These are phyloP conservation scores for Staurois parvus DNA, from an alignment of 2,797 vertebrate species.

Conservation along the genomic window DNA sequence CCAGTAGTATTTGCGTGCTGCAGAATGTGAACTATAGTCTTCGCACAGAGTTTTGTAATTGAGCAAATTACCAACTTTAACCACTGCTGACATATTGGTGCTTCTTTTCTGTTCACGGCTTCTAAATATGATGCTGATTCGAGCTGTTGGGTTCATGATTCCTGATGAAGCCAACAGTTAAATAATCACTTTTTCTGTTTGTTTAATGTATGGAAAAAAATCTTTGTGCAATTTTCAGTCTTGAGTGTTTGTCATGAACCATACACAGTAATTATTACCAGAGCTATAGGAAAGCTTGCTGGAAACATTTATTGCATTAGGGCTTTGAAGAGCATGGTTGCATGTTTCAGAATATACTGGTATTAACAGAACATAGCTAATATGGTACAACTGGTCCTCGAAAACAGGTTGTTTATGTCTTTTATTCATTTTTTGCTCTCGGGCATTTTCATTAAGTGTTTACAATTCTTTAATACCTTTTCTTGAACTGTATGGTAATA, in stretches of 20 bases:
- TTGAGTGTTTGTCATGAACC: conserved; percentile 27
- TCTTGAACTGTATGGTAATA: neutral
- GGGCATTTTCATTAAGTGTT: neutral
- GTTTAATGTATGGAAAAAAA: conserved; percentile 15
- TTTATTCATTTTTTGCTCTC: neutral
- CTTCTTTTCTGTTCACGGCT: neutral
- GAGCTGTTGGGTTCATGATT: neutral
- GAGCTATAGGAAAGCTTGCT: conserved; percentile 14
- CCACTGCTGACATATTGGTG: neutral
- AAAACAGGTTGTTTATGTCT: conserved; percentile 13
- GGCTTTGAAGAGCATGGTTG: conserved; percentile 20
- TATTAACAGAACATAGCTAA: conserved; percentile 40
- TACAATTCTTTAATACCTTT: neutral
- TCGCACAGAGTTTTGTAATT: neutral
- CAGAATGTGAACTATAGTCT: neutral
- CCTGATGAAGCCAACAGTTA: conserved; percentile 11
- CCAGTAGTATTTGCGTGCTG: neutral
- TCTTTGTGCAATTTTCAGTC: conserved; percentile 17
- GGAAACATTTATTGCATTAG: conserved; percentile 45
- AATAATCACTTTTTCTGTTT: conserved; percentile 40
- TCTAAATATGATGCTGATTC: neutral
- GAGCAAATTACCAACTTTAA: neutral
- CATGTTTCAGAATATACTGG: conserved; percentile 32
- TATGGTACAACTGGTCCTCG: neutral
- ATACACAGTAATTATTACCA: conserved; percentile 42